phyloP scores from a whole-genome alignment of 2,113 vertebrate genomes.

The Leptosomus discolor region DNA sequence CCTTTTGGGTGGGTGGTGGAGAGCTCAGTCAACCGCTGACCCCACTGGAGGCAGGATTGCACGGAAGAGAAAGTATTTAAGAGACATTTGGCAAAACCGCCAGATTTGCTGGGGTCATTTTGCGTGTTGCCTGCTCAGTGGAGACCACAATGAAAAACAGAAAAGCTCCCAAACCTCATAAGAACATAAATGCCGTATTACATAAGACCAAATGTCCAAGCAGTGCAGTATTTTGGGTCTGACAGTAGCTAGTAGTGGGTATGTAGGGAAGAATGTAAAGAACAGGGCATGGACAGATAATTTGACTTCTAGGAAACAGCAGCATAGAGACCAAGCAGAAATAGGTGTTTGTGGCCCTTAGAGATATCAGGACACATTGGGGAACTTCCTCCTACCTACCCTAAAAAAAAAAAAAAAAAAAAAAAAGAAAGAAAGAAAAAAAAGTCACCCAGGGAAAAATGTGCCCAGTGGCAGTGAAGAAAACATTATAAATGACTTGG shows the following conservation, averaged over 20 bases:
- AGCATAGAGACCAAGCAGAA: background rate
- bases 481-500: background rate
- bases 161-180: background rate
- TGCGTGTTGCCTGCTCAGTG: background rate
- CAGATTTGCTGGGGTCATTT: background rate
- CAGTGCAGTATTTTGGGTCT: background rate
- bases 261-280: background rate
- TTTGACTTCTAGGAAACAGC: background rate
- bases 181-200: background rate
- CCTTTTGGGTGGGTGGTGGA: background rate
- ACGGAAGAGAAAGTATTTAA: background rate
- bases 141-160: background rate
- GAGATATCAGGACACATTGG: background rate
- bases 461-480: background rate
- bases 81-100: background rate
- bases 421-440: background rate
- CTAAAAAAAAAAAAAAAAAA: background rate
- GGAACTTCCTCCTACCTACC: background rate
- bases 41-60: background rate
- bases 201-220: background rate
- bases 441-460: background rate
- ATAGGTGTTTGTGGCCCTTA: fast-evolving
- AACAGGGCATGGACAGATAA: background rate
- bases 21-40: background rate
- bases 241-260: background rate